Conservation (phyloP, 1,140 invertebrate species). For the Drosophila setifemur region DNA sequence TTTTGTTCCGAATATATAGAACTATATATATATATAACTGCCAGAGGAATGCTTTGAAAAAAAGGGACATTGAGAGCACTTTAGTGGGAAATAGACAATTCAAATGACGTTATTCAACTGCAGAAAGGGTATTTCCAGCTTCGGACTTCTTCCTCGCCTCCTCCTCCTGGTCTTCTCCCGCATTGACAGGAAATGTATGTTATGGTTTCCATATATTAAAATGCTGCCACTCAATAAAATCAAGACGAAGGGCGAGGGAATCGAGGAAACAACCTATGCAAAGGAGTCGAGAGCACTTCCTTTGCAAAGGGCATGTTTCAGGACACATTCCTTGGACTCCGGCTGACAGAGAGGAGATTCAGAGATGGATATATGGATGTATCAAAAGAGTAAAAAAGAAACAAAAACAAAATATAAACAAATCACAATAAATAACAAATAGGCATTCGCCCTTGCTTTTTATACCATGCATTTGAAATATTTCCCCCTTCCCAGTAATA, state of each 20-base stretch:
- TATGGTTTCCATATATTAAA: slow-evolving; percentile 37
- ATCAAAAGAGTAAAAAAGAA: background rate
- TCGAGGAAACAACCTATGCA: slow-evolving; percentile 18
- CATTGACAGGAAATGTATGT: slow-evolving; percentile 13
- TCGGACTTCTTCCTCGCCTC: no score
- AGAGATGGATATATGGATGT: background rate
- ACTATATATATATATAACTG: no score
- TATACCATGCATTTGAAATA: slow-evolving; percentile 23
- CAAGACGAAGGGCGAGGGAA: background rate
- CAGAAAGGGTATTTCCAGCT: no score
- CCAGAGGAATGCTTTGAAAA: no score
- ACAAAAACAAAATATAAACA: slow-evolving; percentile 32
- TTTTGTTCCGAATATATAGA: no score
- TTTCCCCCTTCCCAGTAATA: background rate
- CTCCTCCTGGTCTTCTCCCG: background rate
- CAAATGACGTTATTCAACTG: no score
- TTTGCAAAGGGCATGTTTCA: background rate
- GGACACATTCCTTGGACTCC: slow-evolving; percentile 32
- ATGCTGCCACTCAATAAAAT: slow-evolving; percentile 30
- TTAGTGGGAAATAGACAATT: no score
- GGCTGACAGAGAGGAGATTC: slow-evolving; percentile 15
- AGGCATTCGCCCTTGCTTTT: slow-evolving; percentile 27
- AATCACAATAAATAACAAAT: slow-evolving; percentile 41
- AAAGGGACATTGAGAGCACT: no score
- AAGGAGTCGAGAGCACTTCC: slow-evolving; percentile 4